Conservation (phyloP, 2,888 invertebrate genomes). For the Mythimna impura region DNA sequence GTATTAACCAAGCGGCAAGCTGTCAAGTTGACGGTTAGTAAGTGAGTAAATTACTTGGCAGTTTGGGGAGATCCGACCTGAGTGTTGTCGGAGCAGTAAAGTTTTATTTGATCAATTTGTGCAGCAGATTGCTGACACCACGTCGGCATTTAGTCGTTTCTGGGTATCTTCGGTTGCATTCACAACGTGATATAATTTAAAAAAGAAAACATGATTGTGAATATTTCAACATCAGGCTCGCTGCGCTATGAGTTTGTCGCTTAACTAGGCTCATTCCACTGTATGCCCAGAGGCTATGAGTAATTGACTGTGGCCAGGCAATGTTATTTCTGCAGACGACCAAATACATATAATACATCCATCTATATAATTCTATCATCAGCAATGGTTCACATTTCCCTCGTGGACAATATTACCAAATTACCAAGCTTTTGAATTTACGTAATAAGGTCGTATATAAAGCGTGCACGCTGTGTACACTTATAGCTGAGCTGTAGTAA, state of each 20-base stretch:
- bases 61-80: slow-evolving; percentile 49
- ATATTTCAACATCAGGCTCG: not conserved
- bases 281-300: not conserved
- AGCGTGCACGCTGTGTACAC: slow-evolving; percentile 15
- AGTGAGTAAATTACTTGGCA: slow-evolving; percentile 63
- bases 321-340: slow-evolving; percentile 1
- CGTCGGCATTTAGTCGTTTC: slow-evolving; percentile 2
- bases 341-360: slow-evolving; percentile 14
- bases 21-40: slow-evolving; percentile 63
- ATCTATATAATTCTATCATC: slow-evolving; percentile 27
- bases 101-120: slow-evolving; percentile 59
- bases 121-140: slow-evolving; percentile 26
- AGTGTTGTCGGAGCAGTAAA: slow-evolving; percentile 47
- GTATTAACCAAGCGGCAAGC: slow-evolving; percentile 70
- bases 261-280: not conserved
- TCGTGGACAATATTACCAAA: slow-evolving; percentile 30
- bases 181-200: not conserved
- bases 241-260: not conserved
- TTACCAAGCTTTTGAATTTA: slow-evolving; percentile 37
- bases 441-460: slow-evolving; percentile 31
- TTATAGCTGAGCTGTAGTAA: slow-evolving; percentile 45
- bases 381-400: slow-evolving; percentile 1
- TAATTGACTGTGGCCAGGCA: slow-evolving; percentile 1
- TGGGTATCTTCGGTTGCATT: slow-evolving; percentile 4
- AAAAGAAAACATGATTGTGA: not conserved